Conservation (phyloP, 2,797 vertebrate genomes). For the Chaetodon trifasciatus region DNA sequence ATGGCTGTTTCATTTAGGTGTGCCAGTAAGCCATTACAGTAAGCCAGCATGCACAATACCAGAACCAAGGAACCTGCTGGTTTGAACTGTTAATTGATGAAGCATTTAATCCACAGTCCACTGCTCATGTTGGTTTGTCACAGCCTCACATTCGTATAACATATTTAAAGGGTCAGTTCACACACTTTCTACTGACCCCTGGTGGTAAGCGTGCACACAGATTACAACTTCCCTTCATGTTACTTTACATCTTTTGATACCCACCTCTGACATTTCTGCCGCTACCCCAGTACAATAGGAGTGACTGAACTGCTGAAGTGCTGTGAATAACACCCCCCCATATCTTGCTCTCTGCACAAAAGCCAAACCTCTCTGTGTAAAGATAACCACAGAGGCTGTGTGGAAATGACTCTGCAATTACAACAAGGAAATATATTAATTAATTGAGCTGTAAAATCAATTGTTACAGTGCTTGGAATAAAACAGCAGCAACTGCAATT, state of each 20-base stretch:
- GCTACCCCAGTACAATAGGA: not conserved
- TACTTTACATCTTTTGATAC: not conserved
- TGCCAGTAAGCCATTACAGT: not conserved
- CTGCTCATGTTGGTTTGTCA: not conserved
- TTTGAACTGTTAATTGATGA: too few relatives aligned
- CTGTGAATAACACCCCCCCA: conserved; percentile 11
- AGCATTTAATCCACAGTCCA: not conserved
- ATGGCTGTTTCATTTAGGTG: too few relatives aligned
- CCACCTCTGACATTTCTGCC: not conserved
- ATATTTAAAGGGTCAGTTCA: not conserved
- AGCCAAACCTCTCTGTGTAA: conserved; percentile 14
- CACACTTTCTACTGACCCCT: not conserved
- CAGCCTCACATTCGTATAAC: not conserved
- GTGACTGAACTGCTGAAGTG: conserved; percentile 10
- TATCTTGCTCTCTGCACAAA: conserved; percentile 12
- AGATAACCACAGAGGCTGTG: conserved; percentile 45
- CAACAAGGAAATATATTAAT: conserved; percentile 59
- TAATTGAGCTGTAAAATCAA: conserved; percentile 68
- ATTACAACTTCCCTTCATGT: not conserved
- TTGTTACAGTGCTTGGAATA: conserved; percentile 39
- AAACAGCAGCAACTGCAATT: conserved; percentile 34
- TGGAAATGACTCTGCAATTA: conserved; percentile 52
- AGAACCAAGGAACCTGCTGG: not conserved
- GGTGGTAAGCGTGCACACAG: not conserved
- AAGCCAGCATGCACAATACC: not conserved